phyloP scores from a whole-genome alignment of 2,797 vertebrate species.

The Odontamblyopus rebecca region DNA sequence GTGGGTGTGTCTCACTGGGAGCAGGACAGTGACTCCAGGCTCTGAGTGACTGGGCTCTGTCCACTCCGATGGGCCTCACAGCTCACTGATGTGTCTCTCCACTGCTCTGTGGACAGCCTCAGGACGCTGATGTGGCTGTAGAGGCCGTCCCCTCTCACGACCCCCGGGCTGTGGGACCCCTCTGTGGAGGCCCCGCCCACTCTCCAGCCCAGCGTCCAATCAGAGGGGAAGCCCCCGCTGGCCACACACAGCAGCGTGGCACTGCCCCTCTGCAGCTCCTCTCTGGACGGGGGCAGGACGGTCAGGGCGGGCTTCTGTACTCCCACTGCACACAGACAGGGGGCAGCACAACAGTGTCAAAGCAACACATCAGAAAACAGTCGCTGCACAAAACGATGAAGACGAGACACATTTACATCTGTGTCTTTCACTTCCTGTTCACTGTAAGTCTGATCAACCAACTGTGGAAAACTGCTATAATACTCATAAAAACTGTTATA shows the following conservation, averaged over 20 bases:
- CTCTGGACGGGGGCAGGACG: conserved; percentile 36
- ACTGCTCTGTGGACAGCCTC: conserved; percentile 43
- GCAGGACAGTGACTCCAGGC: conserved; percentile 39
- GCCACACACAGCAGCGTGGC: conserved; percentile 55
- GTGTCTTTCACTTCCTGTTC: conserved; percentile 40
- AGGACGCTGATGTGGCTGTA: conserved; percentile 67
- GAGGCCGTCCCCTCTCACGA: conserved; percentile 35
- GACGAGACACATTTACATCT: conserved; percentile 7
- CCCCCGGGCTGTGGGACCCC: conserved; percentile 28
- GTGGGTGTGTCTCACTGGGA: conserved; percentile 28
- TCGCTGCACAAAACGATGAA: not conserved
- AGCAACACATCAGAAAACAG: not conserved
- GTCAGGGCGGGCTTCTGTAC: conserved; percentile 36
- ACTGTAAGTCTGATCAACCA: conserved; percentile 4
- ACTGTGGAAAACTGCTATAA: conserved; percentile 12
- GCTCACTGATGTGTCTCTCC: conserved; percentile 45
- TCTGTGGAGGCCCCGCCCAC: conserved; percentile 37
- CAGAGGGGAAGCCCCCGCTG: conserved; percentile 56
- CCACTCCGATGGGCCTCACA: conserved; percentile 43
- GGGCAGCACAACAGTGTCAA: not conserved
- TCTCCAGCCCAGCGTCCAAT: conserved; percentile 62
- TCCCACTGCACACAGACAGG: conserved; percentile 26
- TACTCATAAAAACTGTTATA: too few relatives aligned
- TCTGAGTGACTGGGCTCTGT: conserved; percentile 54
- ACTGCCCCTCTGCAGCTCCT: conserved; percentile 35